These are phyloP conservation scores for Lycia hirtaria DNA, from an alignment of 2,888 invertebrate genomes.

Conservation along the genomic window DNA sequence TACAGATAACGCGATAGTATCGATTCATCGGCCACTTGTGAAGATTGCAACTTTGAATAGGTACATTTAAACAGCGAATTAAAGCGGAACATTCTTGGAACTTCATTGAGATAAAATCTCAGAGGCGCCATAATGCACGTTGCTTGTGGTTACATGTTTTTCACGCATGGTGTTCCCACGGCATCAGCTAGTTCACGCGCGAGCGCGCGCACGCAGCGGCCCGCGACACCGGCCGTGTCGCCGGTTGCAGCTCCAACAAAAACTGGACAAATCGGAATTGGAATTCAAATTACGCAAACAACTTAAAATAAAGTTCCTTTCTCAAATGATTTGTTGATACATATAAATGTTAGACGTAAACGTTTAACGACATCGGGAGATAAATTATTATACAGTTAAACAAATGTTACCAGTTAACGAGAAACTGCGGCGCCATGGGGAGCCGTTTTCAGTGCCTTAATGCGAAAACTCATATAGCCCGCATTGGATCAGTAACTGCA, in stretches of 20 bases:
- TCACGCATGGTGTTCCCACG: slow-evolving; percentile 75
- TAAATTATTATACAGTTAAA: slow-evolving; percentile 48
- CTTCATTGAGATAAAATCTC: slow-evolving; percentile 32
- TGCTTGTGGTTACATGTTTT: slow-evolving; percentile 42
- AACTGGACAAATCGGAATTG: slow-evolving; percentile 43
- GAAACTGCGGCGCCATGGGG: slow-evolving; percentile 59
- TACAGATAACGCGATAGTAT: slow-evolving; percentile 28
- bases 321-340: not conserved
- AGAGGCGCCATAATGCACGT: slow-evolving; percentile 41
- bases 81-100: slow-evolving; percentile 23
- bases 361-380: slow-evolving; percentile 40
- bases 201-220: slow-evolving; percentile 64
- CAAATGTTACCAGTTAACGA: slow-evolving; percentile 65
- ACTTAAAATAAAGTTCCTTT: not conserved
- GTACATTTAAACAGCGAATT: slow-evolving; percentile 12
- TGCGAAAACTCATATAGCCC: slow-evolving; percentile 63
- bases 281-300: slow-evolving; percentile 12
- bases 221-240: slow-evolving; percentile 57
- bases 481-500: slow-evolving; percentile 43
- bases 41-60: slow-evolving; percentile 25
- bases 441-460: slow-evolving; percentile 65
- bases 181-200: slow-evolving; percentile 77
- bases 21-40: slow-evolving; percentile 15
- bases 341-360: slow-evolving; percentile 13
- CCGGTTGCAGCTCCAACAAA: slow-evolving; percentile 47